phyloP scores from a whole-genome alignment of 2,113 vertebrate species.

The Phasianus colchicus region DNA sequence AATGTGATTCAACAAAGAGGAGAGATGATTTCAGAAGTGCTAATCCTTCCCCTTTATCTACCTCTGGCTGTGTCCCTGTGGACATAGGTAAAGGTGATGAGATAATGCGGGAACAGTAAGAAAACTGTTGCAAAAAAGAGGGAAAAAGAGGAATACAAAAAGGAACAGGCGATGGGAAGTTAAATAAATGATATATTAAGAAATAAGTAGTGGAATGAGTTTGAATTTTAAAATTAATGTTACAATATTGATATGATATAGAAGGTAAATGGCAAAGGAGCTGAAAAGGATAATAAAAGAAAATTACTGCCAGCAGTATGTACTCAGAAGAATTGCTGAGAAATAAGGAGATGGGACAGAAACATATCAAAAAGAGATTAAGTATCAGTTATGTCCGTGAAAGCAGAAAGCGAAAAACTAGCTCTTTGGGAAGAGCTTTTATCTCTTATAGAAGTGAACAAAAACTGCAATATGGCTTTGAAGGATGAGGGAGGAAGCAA shows the following conservation, averaged over 20 bases:
- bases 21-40: neutral
- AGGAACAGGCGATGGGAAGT: neutral
- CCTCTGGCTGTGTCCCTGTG: rapidly evolving
- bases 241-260: neutral
- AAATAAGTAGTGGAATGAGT: neutral
- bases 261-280: neutral
- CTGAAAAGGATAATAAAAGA: neutral
- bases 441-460: neutral
- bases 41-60: neutral
- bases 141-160: neutral
- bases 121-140: neutral
- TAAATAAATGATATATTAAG: neutral
- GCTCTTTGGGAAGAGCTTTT: neutral
- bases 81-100: neutral
- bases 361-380: neutral
- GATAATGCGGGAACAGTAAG: neutral
- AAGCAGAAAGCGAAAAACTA: neutral
- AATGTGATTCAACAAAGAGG: neutral
- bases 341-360: neutral
- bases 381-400: neutral
- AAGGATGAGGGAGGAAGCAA: neutral
- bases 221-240: neutral
- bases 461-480: neutral
- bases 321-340: neutral
- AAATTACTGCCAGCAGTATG: neutral